These are phyloP conservation scores for Anabacerthia variegaticeps DNA, from an alignment of 2,797 vertebrate genomes.

Conservation along the genomic window DNA sequence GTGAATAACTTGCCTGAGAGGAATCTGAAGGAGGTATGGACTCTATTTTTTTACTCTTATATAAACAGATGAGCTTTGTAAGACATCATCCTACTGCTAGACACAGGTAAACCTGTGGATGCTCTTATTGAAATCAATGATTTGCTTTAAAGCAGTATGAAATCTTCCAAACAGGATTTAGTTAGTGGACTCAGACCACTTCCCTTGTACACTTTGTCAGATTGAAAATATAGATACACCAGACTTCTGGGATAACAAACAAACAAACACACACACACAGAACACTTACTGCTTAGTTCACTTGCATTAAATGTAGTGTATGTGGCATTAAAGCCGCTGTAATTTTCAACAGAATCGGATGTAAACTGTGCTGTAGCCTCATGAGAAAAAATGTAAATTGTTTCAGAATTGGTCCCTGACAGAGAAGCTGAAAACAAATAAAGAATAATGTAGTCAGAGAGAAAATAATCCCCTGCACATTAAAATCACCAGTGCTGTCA, in stretches of 20 bases:
- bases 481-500: background rate
- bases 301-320: slow-evolving; percentile 78
- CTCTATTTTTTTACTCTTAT: background rate
- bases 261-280: background rate
- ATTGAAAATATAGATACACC: background rate
- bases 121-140: background rate
- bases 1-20: background rate
- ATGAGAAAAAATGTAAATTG: slow-evolving; percentile 82
- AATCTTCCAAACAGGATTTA: background rate
- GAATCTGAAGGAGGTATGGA: background rate
- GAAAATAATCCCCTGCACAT: background rate
- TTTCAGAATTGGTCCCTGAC: slow-evolving; percentile 78
- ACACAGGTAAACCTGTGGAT: background rate
- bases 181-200: background rate
- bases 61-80: background rate
- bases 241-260: background rate
- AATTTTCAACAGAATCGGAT: slow-evolving; percentile 72
- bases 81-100: background rate
- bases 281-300: slow-evolving; percentile 80
- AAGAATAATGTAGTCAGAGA: background rate
- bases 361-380: slow-evolving; percentile 83
- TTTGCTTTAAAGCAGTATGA: background rate
- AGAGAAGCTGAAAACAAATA: slow-evolving; percentile 78
- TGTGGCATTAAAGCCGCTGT: slow-evolving; percentile 81
- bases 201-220: background rate